Evolutionary conservation across 2,797 vertebrate genomes (phyloP), one percentile per base, ranked within the genome.

Genomic region (Premnoplex brunnescens): DNA sequence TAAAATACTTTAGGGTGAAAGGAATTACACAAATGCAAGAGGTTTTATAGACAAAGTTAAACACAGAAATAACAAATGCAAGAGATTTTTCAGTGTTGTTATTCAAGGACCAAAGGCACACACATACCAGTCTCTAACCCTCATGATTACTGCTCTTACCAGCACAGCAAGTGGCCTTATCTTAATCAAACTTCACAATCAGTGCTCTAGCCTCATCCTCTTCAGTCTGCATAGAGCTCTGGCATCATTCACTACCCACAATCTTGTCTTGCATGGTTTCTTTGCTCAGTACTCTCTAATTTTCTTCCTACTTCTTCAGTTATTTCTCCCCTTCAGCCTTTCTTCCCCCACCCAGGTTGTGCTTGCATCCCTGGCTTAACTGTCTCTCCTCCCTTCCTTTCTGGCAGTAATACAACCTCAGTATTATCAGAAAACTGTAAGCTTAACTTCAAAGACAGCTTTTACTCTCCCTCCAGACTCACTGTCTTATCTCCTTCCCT

Each of bases 131-230:
- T 22, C 63, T 79, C 71, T 34, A 37, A 32, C 52, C 37, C 44
- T 77, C 22, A 8, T 41, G 63, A 87, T 93, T 91, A n/a, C 72
- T 88, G 52, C 37, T 68, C 79, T 88, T 67, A 63, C 41, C 44
- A 86, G 66, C 30, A 1, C 21, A 32, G 76, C 82, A 81, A 94
- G 89, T 48, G 88, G 69, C 55, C 58, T 85, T 85, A 56, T 81
- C 93, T 91, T 84, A 91, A 92, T 92, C 88, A 88, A 64, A 90
- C 73, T 62, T 78, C 79, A 64, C 60, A 72, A 19, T 85, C 83
- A 83, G 89, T 0, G 0, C 37, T 88, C 30, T 58, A 91, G 82
- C 58, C 62, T 92, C 76, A 58, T 83, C 28, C 49, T 77, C 64
- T 66, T 63, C 56, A 37, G 24, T 14, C 82, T 83, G 66, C 76